Base-by-base conservation (phyloP, 2,797 vertebrate species). In the Sebastes minor region DNA sequence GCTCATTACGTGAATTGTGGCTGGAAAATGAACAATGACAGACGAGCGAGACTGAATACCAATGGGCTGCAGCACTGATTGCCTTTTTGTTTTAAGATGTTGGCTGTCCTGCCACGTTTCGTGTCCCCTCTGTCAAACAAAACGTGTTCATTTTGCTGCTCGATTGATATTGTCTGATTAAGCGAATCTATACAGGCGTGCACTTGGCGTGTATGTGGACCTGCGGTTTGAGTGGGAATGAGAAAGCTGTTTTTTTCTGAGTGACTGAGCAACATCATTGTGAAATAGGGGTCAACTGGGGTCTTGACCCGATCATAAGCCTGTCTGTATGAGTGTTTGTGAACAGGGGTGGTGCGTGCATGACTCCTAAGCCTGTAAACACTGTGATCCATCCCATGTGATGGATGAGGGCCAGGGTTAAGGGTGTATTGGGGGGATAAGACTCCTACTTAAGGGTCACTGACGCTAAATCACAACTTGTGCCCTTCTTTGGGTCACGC, bases 1-100 rank as follows among this genome's bases (percentile, higher is more conserved):
- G 88, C 88, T 94, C 90, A 92, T 94, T 94, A 93, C 53, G 71
- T 76, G 86, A 89, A 92, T 86, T 88, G 89, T 81, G 73, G 80
- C 86, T 81, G 53, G 73, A 89, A 93, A 93, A 93, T 93, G 91
- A 94, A 91, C 92, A 92, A 88, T 86, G 93, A 91, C 91, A 91
- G 86, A 81, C 66, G 83, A 82, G 79, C 66, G 16, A 82, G 79
- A 28, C 59, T 74, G 93, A 93, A 95, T 94, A 90, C 86, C 81
- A 94, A 94, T 90, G 12, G 74, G 87, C 63, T 72, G 61, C 61
- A 11, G 74, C 74, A 0, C 74, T 89, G 91, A 92, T 92, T 92
- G 89, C 75, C 81, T 92, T 91, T 92, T 90, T 91, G 79, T 85
- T 88, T 90, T 87, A 88, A 89, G 74, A 84, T 84, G 79, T 83